These are phyloP conservation scores for Hippopotamyrus pictus DNA, from an alignment of 2,797 vertebrate genomes.

Conservation along the genomic window DNA sequence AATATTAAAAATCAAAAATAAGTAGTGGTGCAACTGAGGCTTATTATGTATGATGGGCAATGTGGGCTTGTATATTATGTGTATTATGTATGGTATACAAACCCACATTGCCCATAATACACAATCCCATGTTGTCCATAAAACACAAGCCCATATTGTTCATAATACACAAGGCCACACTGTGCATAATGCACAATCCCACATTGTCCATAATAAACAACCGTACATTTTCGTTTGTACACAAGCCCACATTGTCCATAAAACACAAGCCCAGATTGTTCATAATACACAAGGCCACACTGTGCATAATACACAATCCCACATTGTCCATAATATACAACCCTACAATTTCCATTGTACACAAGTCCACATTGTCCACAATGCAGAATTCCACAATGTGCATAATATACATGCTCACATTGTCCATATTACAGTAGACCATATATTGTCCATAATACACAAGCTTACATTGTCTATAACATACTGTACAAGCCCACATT, in stretches of 20 bases:
- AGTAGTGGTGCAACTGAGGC: not conserved
- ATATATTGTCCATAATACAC: not conserved
- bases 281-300: not conserved
- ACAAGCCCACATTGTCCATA: not conserved
- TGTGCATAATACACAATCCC: not conserved
- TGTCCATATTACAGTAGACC: not conserved
- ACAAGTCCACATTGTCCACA: not conserved
- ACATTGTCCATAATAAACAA: not conserved
- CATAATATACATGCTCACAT: not conserved
- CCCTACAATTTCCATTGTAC: not conserved
- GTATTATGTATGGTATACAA: not conserved
- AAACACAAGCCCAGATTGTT: not conserved
- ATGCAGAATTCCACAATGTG: not conserved
- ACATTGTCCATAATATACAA: not conserved
- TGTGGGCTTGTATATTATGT: not conserved
- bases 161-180: not conserved
- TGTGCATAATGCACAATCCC: not conserved
- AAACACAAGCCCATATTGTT: not conserved
- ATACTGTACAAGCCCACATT: not conserved
- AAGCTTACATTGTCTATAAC: no score
- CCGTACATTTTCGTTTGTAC: no score
- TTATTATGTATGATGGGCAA: not conserved
- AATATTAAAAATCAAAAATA: not conserved
- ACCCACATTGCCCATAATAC: not conserved
- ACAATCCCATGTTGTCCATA: not conserved